Percentiles rank a stretch among this genome's conserved stretches.
These are phyloP conservation scores for Colletes gigas DNA, from an alignment of 1,140 invertebrate genomes.

Conservation along the genomic window DNA sequence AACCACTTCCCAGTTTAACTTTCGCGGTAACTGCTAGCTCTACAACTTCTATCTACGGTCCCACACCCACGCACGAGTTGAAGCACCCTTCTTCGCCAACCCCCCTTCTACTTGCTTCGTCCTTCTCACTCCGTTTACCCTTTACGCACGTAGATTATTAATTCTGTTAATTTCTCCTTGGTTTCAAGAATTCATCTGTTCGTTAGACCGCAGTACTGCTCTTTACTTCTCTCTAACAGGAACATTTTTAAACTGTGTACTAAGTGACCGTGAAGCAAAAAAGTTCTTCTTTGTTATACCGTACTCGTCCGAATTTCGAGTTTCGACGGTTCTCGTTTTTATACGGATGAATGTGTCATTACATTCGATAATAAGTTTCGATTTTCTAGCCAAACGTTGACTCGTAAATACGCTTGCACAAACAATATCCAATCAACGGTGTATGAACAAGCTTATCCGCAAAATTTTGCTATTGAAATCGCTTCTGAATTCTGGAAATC, in stretches of 20 bases:
- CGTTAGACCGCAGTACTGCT: constrained; percentile 21
- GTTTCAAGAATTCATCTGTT: constrained; percentile 55
- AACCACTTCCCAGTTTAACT: constrained; percentile 25
- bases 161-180: constrained; percentile 59
- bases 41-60: constrained; percentile 39
- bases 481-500: no score
- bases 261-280: constrained; percentile 16
- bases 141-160: constrained; percentile 53
- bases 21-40: constrained; percentile 25
- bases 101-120: not conserved
- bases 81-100: constrained; percentile 33
- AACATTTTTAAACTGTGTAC: constrained; percentile 40
- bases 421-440: no score
- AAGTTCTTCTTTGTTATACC: not conserved
- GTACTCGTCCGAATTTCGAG: constrained; percentile 7
- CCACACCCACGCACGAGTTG: constrained; percentile 21
- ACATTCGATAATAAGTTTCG: not conserved
- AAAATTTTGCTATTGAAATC: no score
- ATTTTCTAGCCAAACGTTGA: not conserved
- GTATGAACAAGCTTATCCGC: no score
- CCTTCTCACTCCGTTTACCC: not conserved
- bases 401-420: no score
- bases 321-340: constrained; percentile 19
- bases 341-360: not conserved
- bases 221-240: not conserved